phyloP scores from a whole-genome alignment of 2,113 vertebrate genomes.

The Tamias sibiricus region DNA sequence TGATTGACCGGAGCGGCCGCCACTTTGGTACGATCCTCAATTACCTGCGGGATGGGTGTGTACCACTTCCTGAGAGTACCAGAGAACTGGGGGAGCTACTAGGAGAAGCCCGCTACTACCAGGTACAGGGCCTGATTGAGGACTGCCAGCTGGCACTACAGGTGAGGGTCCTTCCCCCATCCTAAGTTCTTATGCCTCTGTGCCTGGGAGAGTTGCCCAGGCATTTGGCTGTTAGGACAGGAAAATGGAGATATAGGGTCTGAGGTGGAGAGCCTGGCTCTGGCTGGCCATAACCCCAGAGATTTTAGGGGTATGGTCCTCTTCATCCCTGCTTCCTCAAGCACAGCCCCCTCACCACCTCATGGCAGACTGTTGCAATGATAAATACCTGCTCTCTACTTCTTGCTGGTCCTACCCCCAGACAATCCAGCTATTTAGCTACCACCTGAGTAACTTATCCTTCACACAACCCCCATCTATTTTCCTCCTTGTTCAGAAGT shows the following conservation, averaged over 20 bases:
- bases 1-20: slow-evolving; percentile 92
- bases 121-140: slow-evolving; percentile 92
- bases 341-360: background rate
- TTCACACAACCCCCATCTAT: background rate
- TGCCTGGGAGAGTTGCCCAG: background rate
- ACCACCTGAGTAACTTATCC: background rate
- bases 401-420: background rate
- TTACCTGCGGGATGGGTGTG: slow-evolving; percentile 92
- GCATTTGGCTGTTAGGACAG: background rate
- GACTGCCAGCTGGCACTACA: slow-evolving; percentile 92
- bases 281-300: background rate
- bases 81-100: slow-evolving; percentile 92
- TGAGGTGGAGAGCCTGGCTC: background rate
- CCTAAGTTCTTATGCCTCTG: background rate
- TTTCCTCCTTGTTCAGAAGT: slow-evolving; percentile 39
- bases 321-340: background rate
- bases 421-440: background rate
- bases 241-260: background rate
- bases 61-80: slow-evolving; percentile 91
- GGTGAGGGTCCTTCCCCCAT: slow-evolving; percentile 80
- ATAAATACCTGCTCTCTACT: background rate
- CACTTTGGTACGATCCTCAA: slow-evolving; percentile 93
- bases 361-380: background rate
- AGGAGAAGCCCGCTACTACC: slow-evolving; percentile 92
- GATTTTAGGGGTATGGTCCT: background rate